Percentiles rank a stretch among this genome's conserved stretches.
Conservation (phyloP, 2,888 invertebrate species). For the Malachius bipustulatus region DNA sequence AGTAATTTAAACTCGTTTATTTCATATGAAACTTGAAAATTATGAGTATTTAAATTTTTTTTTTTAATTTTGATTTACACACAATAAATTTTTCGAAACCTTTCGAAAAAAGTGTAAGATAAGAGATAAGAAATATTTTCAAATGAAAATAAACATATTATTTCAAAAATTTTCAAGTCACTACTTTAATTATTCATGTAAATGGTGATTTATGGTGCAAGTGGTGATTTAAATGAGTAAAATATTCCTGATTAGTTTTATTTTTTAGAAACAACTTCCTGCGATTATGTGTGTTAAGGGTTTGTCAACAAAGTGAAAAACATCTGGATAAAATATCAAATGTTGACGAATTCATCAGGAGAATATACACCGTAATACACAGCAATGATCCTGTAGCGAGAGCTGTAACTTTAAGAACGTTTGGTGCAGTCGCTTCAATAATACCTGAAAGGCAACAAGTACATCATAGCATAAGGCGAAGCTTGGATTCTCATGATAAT, state of each 20-base stretch:
- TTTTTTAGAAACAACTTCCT: slow-evolving; percentile 71
- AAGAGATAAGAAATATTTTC: too few relatives aligned
- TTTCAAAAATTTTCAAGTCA: too few relatives aligned
- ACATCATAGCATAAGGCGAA: slow-evolving; percentile 85
- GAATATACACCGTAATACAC: slow-evolving; percentile 88
- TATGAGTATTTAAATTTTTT: too few relatives aligned
- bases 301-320: slow-evolving; percentile 91
- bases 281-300: slow-evolving; percentile 81
- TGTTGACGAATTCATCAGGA: slow-evolving; percentile 83
- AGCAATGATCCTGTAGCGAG: slow-evolving; percentile 95
- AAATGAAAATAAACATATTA: too few relatives aligned
- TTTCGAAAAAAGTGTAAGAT: too few relatives aligned
- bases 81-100: too few relatives aligned
- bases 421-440: slow-evolving; percentile 86
- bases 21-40: too few relatives aligned
- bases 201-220: too few relatives aligned
- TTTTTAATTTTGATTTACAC: too few relatives aligned
- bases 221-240: background rate
- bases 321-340: slow-evolving; percentile 93
- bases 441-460: slow-evolving; percentile 91
- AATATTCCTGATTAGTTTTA: too few relatives aligned
- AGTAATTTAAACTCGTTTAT: too few relatives aligned
- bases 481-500: slow-evolving; percentile 87
- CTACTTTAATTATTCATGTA: too few relatives aligned
- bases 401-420: slow-evolving; percentile 75